Base-by-base conservation (phyloP, 1,140 invertebrate species). In the Drosophila kanapiae region DNA sequence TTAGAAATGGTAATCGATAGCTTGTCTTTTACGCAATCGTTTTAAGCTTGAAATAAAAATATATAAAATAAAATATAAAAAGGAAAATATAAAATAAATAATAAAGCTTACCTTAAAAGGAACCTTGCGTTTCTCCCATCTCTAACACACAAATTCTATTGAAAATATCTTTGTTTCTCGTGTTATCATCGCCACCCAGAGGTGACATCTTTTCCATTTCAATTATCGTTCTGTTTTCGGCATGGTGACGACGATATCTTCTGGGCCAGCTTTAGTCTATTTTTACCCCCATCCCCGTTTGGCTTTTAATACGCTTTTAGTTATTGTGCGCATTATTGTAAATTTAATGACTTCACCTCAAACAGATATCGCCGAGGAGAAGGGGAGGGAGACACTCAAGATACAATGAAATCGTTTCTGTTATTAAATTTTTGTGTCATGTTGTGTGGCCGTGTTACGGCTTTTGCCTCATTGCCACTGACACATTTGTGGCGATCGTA, bases 381-480 rank as follows among this genome's bases (percentile, higher is more conserved):
- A 37, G 13, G 10, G 27, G 33, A 23, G 29, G 35, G 43, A 48
- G 49, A 67, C 53, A 53, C 43, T 71, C 49, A 48, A 84, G 81
- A 80, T 61, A 83, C 59, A 74, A 85, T 72, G 69, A 68, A 84
- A 83, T 84, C 72, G 82, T 57, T 77, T 49, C 70, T 72, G 68
- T 72, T 74, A 74, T 74, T 74, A 74, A 72, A 72, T 86, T 75
- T 56, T 60, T 68, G 74, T 78, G 75, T 78, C 83, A 83, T 87
- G 83, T 87, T 87, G 84, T 88, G 84, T 87, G 83, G 85, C 85
- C 84, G 78, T 87, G 83, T 84, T 88, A 87, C 84, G 80, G 68
- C 88, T 88, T 77, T 88, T 68, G 84, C 67, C 83, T 80, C 83
- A 87, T 87, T 87, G 84, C 83, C 84, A 87, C 76, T 80, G 84